A percentile compares a stretch with the other conserved stretches of the same genome.
phyloP scores from a whole-genome alignment of 1,140 invertebrate genomes.

The Drosophila bipectinata region DNA sequence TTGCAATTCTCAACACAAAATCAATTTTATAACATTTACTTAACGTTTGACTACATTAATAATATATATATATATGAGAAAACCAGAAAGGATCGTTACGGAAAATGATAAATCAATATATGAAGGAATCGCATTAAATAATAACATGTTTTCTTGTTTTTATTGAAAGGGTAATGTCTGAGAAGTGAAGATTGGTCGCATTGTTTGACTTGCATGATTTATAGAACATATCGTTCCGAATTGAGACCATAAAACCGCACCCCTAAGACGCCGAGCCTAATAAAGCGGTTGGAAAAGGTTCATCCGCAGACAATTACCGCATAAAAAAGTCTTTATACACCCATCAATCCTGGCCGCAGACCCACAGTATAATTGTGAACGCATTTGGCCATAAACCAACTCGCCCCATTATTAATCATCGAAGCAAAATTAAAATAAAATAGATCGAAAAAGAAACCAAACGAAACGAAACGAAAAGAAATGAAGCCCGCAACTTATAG shows the following conservation, averaged over 20 bases:
- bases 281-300: constrained; percentile 66
- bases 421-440: constrained; percentile 23
- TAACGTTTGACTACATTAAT: constrained; percentile 70
- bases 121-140: constrained; percentile 63
- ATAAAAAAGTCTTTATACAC: constrained; percentile 81
- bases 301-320: constrained; percentile 70
- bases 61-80: constrained; percentile 44
- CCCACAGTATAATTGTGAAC: constrained; percentile 66
- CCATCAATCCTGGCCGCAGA: constrained; percentile 69
- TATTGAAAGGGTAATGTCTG: neutral
- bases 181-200: neutral
- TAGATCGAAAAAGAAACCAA: constrained; percentile 9
- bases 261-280: constrained; percentile 36
- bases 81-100: constrained; percentile 65
- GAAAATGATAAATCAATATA: constrained; percentile 73
- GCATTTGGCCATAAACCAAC: constrained; percentile 64
- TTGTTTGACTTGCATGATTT: neutral
- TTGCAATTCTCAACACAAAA: constrained; percentile 68
- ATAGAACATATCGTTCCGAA: neutral
- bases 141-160: neutral
- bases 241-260: constrained; percentile 31
- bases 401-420: constrained; percentile 73
- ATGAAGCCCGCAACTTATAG: constrained; percentile 65
- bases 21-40: constrained; percentile 78
- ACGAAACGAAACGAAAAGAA: constrained; percentile 25